phyloP scores from a whole-genome alignment of 2,113 vertebrate genomes.

The Phocoena phocoena region DNA sequence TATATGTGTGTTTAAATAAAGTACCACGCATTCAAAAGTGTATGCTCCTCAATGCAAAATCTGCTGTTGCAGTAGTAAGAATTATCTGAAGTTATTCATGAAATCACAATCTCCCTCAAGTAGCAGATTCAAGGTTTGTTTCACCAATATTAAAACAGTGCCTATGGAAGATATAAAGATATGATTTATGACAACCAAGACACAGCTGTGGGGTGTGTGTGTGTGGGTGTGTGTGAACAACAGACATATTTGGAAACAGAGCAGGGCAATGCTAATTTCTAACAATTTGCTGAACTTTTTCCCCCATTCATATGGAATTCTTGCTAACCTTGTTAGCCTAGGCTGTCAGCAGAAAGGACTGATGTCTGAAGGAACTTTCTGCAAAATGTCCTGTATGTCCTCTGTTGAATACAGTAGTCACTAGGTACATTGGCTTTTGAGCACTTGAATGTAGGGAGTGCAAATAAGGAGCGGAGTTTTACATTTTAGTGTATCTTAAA shows the following conservation, averaged over 20 bases:
- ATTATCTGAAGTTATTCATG: slow-evolving; percentile 72
- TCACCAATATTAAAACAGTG: slow-evolving; percentile 46
- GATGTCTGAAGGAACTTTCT: not conserved
- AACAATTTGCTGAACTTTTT: not conserved
- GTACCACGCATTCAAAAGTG: slow-evolving; percentile 85
- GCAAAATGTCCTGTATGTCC: not conserved
- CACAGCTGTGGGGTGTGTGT: not conserved
- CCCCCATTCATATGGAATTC: not conserved
- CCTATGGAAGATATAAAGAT: slow-evolving; percentile 33
- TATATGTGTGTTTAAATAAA: slow-evolving; percentile 88
- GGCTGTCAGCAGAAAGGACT: not conserved
- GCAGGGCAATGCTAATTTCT: not conserved
- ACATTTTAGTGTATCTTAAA: not conserved
- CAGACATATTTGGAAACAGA: not conserved
- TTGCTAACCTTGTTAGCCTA: not conserved
- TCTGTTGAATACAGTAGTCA: not conserved
- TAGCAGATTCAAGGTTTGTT: not conserved
- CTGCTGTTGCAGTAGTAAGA: slow-evolving; percentile 59
- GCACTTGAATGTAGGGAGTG: not conserved
- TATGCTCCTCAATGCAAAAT: slow-evolving; percentile 67
- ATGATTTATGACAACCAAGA: not conserved
- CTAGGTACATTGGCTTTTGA: not conserved
- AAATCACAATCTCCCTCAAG: slow-evolving; percentile 55
- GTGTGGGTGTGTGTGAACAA: not conserved
- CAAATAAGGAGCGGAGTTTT: slow-evolving; percentile 12